These are phyloP conservation scores for Cinclus cinclus DNA, from an alignment of 2,113 vertebrate genomes.

Conservation along the genomic window DNA sequence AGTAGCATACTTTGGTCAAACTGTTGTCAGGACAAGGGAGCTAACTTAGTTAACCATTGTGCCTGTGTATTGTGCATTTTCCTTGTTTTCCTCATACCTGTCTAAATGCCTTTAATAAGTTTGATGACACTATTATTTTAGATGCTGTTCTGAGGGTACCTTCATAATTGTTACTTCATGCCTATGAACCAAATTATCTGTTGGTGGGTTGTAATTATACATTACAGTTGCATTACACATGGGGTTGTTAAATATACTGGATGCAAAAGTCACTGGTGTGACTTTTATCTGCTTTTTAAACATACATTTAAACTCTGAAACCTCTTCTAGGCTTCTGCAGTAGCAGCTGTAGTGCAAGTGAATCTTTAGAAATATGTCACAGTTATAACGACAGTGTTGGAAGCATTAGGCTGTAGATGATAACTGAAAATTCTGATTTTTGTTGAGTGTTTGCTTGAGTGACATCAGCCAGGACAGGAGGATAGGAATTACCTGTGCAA, in stretches of 20 bases:
- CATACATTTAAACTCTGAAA: neutral
- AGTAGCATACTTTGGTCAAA: neutral
- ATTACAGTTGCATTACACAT: neutral
- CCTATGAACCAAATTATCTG: neutral
- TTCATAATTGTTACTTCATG: neutral
- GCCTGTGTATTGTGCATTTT: neutral
- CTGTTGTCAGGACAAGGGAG: neutral
- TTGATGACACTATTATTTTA: neutral
- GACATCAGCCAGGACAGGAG: neutral
- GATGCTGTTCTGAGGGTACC: neutral
- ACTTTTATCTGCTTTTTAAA: neutral
- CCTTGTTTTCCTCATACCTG: conserved; percentile 1
- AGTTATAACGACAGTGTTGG: rapidly evolving
- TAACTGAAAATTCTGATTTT: neutral
- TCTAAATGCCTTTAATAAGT: neutral
- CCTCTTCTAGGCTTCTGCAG: neutral
- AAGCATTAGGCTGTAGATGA: neutral
- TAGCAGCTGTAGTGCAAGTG: neutral
- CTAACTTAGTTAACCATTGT: neutral
- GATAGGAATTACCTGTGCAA: neutral
- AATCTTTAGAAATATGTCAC: neutral
- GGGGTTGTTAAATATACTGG: neutral
- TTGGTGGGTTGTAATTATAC: neutral
- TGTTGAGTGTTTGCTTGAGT: neutral
- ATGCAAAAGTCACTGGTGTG: neutral